Percentiles rank a stretch among this genome's conserved stretches.
These are phyloP conservation scores for Ophiodon elongatus DNA, from an alignment of 2,113 vertebrate species.

Conservation along the genomic window DNA sequence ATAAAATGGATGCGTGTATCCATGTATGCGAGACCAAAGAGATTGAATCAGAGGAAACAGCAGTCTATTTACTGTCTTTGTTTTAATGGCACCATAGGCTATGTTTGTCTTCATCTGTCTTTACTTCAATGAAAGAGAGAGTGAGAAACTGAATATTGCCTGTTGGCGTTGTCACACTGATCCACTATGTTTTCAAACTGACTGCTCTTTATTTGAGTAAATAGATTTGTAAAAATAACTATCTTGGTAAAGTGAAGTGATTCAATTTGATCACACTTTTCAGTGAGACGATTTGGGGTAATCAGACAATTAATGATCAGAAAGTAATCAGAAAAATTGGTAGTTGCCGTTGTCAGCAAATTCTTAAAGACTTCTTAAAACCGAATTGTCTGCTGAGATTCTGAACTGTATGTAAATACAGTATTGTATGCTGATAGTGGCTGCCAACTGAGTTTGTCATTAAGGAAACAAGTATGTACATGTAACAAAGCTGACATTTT, in stretches of 20 bases:
- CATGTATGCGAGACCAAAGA: slow-evolving; percentile 6
- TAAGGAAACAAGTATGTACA: slow-evolving; percentile 42
- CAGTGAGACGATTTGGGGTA: not conserved
- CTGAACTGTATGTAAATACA: slow-evolving; percentile 18
- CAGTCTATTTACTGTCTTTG: slow-evolving; percentile 5
- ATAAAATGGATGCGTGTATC: slow-evolving; percentile 6
- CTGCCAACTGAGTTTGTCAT: slow-evolving; percentile 7
- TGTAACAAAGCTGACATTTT: slow-evolving; percentile 45
- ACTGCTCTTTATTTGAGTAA: not conserved
- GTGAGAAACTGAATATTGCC: not conserved
- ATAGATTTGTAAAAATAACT: not conserved
- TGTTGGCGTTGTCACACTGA: not conserved
- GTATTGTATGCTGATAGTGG: slow-evolving; percentile 11
- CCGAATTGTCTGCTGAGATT: slow-evolving; percentile 2
- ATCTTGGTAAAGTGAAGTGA: not conserved
- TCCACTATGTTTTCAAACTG: not conserved
- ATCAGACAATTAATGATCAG: no score
- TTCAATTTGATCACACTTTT: not conserved
- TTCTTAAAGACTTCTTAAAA: slow-evolving; percentile 22
- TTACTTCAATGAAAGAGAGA: not conserved
- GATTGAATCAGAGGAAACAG: slow-evolving; percentile 7
- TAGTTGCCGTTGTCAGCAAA: not conserved
- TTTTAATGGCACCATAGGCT: not conserved
- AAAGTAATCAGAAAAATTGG: no score
- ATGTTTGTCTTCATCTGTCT: not conserved